Percentiles rank a stretch among this genome's conserved stretches.
These are phyloP conservation scores for Acleris emargana DNA, from an alignment of 2,888 invertebrate species.

Conservation along the genomic window DNA sequence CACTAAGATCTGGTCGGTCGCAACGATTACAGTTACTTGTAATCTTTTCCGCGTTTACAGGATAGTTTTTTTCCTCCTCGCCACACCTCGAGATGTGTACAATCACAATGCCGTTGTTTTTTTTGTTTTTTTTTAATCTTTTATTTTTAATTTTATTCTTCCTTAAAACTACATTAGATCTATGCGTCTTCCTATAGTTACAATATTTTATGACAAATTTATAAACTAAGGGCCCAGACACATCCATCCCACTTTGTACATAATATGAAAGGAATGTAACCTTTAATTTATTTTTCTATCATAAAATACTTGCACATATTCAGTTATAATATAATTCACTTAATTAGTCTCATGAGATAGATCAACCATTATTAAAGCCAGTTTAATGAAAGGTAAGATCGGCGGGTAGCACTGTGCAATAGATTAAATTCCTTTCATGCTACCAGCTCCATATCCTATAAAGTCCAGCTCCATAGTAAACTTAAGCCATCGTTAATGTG, in stretches of 20 bases:
- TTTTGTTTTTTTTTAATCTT: conserved; percentile 47
- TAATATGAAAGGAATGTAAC: conserved; percentile 83
- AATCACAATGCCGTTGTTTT: conserved; percentile 77
- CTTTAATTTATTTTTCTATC: conserved; percentile 81
- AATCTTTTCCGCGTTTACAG: conserved; percentile 80
- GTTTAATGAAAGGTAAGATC: conserved; percentile 81
- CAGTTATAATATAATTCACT: conserved; percentile 50
- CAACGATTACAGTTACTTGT: conserved; percentile 75
- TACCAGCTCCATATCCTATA: conserved; percentile 66
- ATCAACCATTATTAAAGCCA: conserved; percentile 83
- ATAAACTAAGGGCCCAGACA: conserved; percentile 84
- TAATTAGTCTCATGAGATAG: conserved; percentile 73
- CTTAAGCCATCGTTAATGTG: conserved; percentile 93
- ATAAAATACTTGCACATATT: conserved; percentile 72
- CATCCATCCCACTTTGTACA: conserved; percentile 80
- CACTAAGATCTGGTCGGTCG: conserved; percentile 81
- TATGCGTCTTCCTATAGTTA: conserved; percentile 67
- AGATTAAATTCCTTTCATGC: conserved; percentile 76
- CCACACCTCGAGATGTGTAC: conserved; percentile 59
- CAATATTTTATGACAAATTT: conserved; percentile 80
- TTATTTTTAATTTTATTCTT: conserved; percentile 47
- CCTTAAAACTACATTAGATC: conserved; percentile 68
- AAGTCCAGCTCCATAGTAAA: conserved; percentile 76
- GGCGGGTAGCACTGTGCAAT: conserved; percentile 64
- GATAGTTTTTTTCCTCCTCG: conserved; percentile 70